Conservation (phyloP, 1,140 invertebrate genomes). For the Hyles euphorbiae region DNA sequence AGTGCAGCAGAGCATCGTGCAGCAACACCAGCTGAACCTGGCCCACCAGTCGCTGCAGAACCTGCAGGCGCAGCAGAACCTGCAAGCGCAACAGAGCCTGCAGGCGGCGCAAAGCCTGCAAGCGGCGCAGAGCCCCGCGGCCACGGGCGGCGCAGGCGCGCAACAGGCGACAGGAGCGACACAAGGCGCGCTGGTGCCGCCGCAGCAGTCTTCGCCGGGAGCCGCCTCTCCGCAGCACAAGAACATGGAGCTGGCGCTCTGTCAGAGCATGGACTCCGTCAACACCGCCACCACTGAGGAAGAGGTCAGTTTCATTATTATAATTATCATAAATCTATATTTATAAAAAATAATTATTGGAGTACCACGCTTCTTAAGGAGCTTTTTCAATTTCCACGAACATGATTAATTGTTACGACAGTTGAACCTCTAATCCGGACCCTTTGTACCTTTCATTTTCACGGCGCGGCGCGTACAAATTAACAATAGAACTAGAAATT, state of each 20-base stretch:
- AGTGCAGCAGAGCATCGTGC: conserved; percentile 67
- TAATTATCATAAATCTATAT: neutral
- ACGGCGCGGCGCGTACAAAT: conserved; percentile 13
- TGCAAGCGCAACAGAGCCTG: conserved; percentile 34
- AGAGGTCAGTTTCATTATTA: conserved; percentile 81
- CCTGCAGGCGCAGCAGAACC: conserved; percentile 50
- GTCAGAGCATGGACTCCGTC: conserved; percentile 94
- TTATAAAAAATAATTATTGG: neutral
- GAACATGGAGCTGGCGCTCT: conserved; percentile 76
- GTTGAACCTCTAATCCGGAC: conserved; percentile 14
- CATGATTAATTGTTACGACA: conserved; percentile 15
- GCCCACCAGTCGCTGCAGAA: conserved; percentile 66
- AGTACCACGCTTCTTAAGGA: neutral
- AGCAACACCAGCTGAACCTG: conserved; percentile 68
- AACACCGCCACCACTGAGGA: conserved; percentile 93
- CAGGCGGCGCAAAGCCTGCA: conserved; percentile 48
- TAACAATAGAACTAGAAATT: conserved; percentile 28
- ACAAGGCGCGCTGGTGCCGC: conserved; percentile 56
- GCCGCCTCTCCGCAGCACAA: conserved; percentile 60
- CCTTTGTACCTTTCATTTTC: conserved; percentile 12
- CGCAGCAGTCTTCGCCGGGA: conserved; percentile 61
- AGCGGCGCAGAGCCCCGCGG: conserved; percentile 38
- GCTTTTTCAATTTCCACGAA: neutral
- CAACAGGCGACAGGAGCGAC: conserved; percentile 48
- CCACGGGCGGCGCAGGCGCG: conserved; percentile 41